These are phyloP conservation scores for Eucidaris tribuloides DNA, from an alignment of 35 echinoderm and acorn worm genomes.

Conservation along the genomic window DNA sequence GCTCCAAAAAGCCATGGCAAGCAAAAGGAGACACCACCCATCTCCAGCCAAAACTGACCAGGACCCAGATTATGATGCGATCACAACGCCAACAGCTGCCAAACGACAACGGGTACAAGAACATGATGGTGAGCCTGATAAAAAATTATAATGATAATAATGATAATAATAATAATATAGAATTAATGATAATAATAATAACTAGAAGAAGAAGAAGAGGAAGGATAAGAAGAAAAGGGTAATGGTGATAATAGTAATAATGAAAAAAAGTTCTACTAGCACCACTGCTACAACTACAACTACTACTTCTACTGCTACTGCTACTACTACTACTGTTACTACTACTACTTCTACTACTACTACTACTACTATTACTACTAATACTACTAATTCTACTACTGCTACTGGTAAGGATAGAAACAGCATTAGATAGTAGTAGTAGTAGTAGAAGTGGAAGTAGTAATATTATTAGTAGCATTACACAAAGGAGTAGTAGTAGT, in stretches of 20 bases:
- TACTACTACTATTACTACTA: no score
- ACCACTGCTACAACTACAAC: no score
- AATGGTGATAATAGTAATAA: not conserved
- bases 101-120: conserved; percentile 74
- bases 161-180: not conserved
- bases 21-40: conserved; percentile 46
- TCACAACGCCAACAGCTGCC: conserved; percentile 42
- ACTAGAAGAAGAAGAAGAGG: not conserved
- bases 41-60: conserved; percentile 28
- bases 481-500: no score
- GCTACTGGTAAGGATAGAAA: no score
- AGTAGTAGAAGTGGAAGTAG: no score
- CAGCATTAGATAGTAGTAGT: no score
- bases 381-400: no score
- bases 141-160: not conserved
- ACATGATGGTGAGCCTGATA: conserved; percentile 64
- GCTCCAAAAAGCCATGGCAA: conserved; percentile 53
- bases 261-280: not conserved
- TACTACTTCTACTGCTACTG: not conserved
- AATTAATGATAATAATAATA: not conserved
- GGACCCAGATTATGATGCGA: conserved; percentile 84
- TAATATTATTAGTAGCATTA: no score
- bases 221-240: no score
- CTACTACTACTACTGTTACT: not conserved
- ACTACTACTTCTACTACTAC: not conserved